These are phyloP conservation scores for Phrynocephalus forsythii DNA, from an alignment of 2,797 vertebrate genomes.

Conservation along the genomic window DNA sequence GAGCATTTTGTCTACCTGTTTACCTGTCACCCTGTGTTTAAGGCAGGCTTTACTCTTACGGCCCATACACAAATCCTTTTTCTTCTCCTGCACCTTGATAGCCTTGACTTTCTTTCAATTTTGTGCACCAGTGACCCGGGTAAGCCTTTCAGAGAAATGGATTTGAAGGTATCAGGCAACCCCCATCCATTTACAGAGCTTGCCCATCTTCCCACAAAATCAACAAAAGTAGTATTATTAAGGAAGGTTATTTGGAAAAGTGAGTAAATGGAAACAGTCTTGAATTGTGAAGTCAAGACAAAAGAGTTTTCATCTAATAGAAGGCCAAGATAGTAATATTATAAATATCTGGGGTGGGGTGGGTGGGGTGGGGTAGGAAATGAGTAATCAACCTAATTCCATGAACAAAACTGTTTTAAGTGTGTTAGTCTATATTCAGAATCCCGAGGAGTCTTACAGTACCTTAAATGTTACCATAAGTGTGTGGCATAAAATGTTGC, in stretches of 20 bases:
- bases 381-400: not conserved
- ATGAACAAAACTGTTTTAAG: not conserved
- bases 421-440: not conserved
- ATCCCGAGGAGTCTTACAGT: not conserved
- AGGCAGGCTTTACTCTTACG: not conserved
- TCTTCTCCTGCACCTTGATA: not conserved
- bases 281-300: not conserved
- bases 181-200: not conserved
- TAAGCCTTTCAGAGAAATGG: conserved; percentile 3
- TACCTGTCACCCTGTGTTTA: not conserved
- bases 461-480: not conserved
- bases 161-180: not conserved
- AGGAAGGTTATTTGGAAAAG: not conserved
- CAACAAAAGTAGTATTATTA: not conserved
- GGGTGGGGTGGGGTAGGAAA: not conserved
- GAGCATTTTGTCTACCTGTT: not conserved
- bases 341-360: not conserved
- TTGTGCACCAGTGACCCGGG: conserved; percentile 1
- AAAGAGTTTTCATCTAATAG: not conserved
- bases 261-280: not conserved
- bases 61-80: not conserved
- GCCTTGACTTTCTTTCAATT: conserved; percentile 13
- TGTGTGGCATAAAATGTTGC: not conserved
- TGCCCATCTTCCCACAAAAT: not conserved
- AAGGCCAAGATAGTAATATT: not conserved